These are phyloP conservation scores for Barypeithes pellucidus DNA, from an alignment of 2,888 invertebrate species.

Conservation along the genomic window DNA sequence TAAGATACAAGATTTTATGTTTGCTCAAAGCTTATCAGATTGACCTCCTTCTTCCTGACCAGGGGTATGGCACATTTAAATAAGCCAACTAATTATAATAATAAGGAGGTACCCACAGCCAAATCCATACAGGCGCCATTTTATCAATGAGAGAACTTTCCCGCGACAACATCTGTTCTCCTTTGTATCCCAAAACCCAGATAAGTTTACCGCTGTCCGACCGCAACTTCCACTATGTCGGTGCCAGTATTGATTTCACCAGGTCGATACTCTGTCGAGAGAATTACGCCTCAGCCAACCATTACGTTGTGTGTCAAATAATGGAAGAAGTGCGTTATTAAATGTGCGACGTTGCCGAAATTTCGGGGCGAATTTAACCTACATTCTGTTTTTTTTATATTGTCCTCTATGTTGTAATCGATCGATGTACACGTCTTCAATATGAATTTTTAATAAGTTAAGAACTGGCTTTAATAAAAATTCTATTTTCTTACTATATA, in stretches of 20 bases:
- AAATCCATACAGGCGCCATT: slow-evolving; percentile 5
- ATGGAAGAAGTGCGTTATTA: slow-evolving; percentile 49
- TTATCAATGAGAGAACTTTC: slow-evolving; percentile 27
- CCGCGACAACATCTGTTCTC: slow-evolving; percentile 24
- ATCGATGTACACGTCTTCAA: not conserved
- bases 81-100: not conserved
- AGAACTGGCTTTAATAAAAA: no score
- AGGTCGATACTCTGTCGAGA: slow-evolving; percentile 49
- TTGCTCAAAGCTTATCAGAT: no score
- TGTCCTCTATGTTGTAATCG: not conserved
- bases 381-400: slow-evolving; percentile 25
- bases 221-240: slow-evolving; percentile 47
- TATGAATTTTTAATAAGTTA: not conserved
- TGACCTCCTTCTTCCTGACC: no score
- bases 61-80: no score
- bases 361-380: slow-evolving; percentile 45
- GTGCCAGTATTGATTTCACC: slow-evolving; percentile 49
- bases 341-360: slow-evolving; percentile 48
- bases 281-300: slow-evolving; percentile 50
- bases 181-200: slow-evolving; percentile 23
- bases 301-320: slow-evolving; percentile 50
- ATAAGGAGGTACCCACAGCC: not conserved
- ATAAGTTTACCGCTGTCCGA: slow-evolving; percentile 45
- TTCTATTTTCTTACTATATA: no score
- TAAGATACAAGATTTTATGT: no score